Evolutionary conservation across 2,113 vertebrate genomes (phyloP).

Genomic region (Notothenia coriiceps): DNA sequence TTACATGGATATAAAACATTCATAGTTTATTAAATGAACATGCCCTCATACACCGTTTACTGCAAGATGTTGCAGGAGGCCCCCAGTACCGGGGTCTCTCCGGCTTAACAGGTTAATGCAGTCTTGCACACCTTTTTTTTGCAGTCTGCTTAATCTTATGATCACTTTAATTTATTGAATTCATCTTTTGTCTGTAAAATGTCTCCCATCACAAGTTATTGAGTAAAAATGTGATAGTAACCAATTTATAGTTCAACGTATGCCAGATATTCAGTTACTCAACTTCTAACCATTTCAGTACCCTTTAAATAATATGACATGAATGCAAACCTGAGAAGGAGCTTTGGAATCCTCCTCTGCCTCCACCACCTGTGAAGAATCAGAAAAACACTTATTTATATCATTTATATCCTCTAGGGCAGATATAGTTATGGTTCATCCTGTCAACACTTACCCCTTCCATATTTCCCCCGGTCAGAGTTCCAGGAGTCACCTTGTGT

Average conservation of each 20-base stretch:
- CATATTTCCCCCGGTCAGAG: neutral
- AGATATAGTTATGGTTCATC: accelerated
- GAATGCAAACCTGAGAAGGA: slow-evolving; percentile 48
- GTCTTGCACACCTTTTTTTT: neutral
- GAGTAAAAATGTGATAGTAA: neutral
- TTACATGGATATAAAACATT: too few relatives aligned
- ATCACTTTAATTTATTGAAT: neutral
- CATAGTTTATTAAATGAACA: too few relatives aligned
- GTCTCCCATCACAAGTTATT: neutral
- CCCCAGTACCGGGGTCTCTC: too few relatives aligned
- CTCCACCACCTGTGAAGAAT: slow-evolving; percentile 47
- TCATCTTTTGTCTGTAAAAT: neutral
- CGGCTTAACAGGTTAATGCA: neutral
- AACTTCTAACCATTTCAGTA: neutral
- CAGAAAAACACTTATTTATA: neutral
- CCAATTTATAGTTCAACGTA: neutral
- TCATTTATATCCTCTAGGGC: accelerated
- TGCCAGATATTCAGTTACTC: neutral
- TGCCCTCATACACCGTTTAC: too few relatives aligned
- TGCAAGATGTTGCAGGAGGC: too few relatives aligned
- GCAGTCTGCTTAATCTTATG: neutral
- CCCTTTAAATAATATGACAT: neutral
- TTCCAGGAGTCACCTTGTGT: slow-evolving; percentile 4
- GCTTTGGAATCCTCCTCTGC: slow-evolving; percentile 61
- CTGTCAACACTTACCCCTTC: neutral